A percentile compares a stretch with the other conserved stretches of the same genome.
phyloP scores from a whole-genome alignment of 2,888 invertebrate species.

The Malachius bipustulatus region DNA sequence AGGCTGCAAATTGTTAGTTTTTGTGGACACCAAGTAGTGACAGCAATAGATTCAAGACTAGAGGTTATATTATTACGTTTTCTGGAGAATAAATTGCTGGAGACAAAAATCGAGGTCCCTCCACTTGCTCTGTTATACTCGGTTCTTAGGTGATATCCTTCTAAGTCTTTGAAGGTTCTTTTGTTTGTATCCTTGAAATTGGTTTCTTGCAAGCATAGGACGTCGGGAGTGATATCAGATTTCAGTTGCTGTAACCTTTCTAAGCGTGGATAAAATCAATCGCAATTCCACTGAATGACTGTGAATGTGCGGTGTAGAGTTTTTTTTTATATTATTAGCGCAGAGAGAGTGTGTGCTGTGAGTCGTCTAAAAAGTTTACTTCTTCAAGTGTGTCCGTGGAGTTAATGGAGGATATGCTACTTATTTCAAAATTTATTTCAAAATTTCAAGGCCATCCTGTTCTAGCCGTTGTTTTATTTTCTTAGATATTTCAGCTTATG shows the following conservation, averaged over 20 bases:
- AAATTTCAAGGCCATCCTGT: too few relatives aligned
- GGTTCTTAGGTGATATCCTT: constrained; percentile 7
- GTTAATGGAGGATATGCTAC: constrained; percentile 7
- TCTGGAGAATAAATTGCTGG: constrained; percentile 6
- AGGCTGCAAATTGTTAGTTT: too few relatives aligned
- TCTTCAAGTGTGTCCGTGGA: constrained; percentile 6
- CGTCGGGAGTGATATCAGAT: constrained; percentile 5
- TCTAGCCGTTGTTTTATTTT: too few relatives aligned
- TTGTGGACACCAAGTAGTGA: constrained; percentile 6
- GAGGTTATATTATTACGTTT: constrained; percentile 7
- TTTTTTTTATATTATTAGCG: too few relatives aligned
- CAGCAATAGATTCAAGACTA: constrained; percentile 8
- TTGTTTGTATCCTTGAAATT: constrained; percentile 12
- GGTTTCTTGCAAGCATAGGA: constrained; percentile 14
- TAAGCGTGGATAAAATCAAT: constrained; percentile 10
- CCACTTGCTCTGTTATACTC: constrained; percentile 9
- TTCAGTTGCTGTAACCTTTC: constrained; percentile 13
- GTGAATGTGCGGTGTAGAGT: too few relatives aligned
- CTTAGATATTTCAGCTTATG: constrained; percentile 9
- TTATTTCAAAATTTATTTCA: too few relatives aligned
- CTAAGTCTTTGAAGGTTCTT: constrained; percentile 10
- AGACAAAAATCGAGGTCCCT: constrained; percentile 6
- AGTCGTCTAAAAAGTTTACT: constrained; percentile 1
- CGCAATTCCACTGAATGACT: constrained; percentile 14
- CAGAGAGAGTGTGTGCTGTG: constrained; percentile 1